Evolutionary conservation across 2,888 invertebrate genomes (phyloP), one percentile per base, ranked within the genome.

Genomic region (Aromia moschata): DNA sequence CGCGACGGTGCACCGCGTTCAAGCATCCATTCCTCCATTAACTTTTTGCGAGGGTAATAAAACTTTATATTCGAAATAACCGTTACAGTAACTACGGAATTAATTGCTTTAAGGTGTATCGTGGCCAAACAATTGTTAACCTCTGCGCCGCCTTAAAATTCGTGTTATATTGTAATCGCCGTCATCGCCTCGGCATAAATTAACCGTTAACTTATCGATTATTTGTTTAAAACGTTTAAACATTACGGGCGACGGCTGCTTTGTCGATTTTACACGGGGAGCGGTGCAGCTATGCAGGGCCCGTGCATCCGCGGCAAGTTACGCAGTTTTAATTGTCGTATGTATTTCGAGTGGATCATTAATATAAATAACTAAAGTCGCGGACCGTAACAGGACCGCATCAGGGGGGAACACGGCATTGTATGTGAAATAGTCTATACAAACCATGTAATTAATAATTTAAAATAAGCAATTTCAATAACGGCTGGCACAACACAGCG

Each of bases 1-100:
- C n/a, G n/a, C n/a, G n/a, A n/a, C n/a, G n/a, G n/a, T n/a, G n/a
- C n/a, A n/a, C n/a, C n/a, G n/a, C n/a, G n/a, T n/a, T n/a, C n/a
- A n/a, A n/a, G n/a, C n/a, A n/a, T n/a, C n/a, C n/a, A 94, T 54
- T 43, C 36, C 43, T 54, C 54, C 31, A 54, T 54, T 44, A 54
- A 44, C 25, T 54, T 54, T 41, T 54, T 54, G 41, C 25, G 9
- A 11, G 25, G 37, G 49, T 31, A 38, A 37, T 33, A 49, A 46
- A 36, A 43, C 3, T 25, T 12, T 43, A 43, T 43, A 11, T 33
- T 11, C 33, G 10, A 33, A 33, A 33, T 33, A 33, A 47, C 47
- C 11, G 36, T 17, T 18, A 18, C 47, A 37, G n/a, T 18, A 37
- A 47, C 37, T 47, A 47, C 36, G 16, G 46, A 43, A 43, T 43